Conservation (phyloP, 2,113 vertebrate genomes). For the western clawed frog (Xenopus tropicalis) region DNA sequence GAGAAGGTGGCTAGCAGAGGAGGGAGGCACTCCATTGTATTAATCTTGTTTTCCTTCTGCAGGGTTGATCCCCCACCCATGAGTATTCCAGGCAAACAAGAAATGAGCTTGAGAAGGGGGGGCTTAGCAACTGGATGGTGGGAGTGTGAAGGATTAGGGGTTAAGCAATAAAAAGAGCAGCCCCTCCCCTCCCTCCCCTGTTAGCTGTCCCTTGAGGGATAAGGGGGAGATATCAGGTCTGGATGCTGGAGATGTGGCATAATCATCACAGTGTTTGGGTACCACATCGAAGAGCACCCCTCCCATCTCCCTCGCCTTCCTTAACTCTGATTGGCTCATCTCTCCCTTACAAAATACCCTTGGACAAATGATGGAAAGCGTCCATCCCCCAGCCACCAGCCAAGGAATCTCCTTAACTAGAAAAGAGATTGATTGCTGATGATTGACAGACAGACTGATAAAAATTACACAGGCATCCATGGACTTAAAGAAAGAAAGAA, state of each 20-base stretch:
- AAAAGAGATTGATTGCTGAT: not conserved
- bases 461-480: no score
- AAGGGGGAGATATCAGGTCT: conserved; percentile 10
- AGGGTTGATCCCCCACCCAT: conserved; percentile 31
- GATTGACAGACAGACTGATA: not conserved
- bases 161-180: conserved; percentile 24
- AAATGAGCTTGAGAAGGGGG: conserved; percentile 18
- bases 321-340: conserved; percentile 4
- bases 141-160: conserved; percentile 24
- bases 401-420: not conserved
- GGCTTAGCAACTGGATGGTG: conserved; percentile 8
- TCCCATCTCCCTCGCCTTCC: not conserved
- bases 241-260: conserved; percentile 12
- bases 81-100: conserved; percentile 32
- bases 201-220: conserved; percentile 25
- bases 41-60: conserved; percentile 43
- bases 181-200: conserved; percentile 11
- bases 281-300: not conserved
- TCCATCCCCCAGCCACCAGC: not conserved
- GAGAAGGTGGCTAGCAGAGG: not conserved
- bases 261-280: conserved; percentile 12
- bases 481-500: not conserved
- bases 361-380: not conserved
- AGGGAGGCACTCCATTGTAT: conserved; percentile 38
- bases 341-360: not conserved